phyloP scores from a whole-genome alignment of 2,797 vertebrate species.

The Tiaroga cobitis region DNA sequence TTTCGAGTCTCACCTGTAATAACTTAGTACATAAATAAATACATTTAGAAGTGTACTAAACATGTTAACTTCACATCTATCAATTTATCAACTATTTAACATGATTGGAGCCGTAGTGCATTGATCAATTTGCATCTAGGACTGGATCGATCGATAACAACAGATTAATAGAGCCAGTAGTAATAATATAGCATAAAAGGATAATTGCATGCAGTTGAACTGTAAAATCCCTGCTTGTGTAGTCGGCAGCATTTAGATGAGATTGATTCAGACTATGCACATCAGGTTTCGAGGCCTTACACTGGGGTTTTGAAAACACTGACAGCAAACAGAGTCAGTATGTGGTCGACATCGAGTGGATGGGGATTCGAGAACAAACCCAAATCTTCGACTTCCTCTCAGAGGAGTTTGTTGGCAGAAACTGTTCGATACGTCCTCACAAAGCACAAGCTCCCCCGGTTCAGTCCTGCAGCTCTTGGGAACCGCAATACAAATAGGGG shows the following conservation, averaged over 20 bases:
- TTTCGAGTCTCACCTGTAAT: no score
- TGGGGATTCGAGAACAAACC: conserved; percentile 1
- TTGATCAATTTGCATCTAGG: background rate
- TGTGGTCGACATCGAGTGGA: conserved; percentile 3
- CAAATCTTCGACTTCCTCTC: conserved; percentile 35
- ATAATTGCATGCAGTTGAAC: background rate
- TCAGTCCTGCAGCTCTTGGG: conserved; percentile 62
- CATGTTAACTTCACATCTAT: background rate
- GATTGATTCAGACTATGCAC: background rate
- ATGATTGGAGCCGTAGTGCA: background rate
- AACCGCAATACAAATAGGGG: conserved; percentile 78
- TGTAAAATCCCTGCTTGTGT: background rate
- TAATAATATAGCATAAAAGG: background rate
- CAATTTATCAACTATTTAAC: background rate
- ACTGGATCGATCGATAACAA: background rate
- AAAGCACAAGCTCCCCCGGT: conserved; percentile 58
- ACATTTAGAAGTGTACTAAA: background rate
- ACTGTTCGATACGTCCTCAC: conserved; percentile 35
- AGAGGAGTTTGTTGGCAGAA: conserved; percentile 33
- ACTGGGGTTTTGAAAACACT: conserved; percentile 9
- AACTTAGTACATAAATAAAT: background rate
- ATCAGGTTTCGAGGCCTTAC: background rate
- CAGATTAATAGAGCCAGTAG: background rate
- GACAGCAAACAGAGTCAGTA: background rate
- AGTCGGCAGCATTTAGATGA: background rate